Percentiles rank a stretch among this genome's conserved stretches.
phyloP scores from a whole-genome alignment of 2,797 vertebrate genomes.

The Danio choprae region DNA sequence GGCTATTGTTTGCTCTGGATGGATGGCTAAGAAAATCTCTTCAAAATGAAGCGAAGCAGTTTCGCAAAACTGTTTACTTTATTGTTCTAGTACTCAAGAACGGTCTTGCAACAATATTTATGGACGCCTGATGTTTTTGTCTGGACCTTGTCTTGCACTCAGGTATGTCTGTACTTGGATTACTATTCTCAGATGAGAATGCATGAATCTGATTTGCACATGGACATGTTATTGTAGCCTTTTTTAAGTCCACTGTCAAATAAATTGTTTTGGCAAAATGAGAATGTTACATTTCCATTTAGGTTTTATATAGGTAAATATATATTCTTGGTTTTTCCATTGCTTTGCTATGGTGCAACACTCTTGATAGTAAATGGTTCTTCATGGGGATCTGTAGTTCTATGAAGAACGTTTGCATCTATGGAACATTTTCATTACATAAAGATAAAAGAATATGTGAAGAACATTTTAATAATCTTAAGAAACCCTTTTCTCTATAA shows the following conservation, averaged over 20 bases:
- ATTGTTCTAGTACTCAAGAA: slow-evolving; percentile 23
- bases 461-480: too few relatives aligned
- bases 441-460: too few relatives aligned
- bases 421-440: too few relatives aligned
- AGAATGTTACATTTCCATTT: not conserved
- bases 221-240: not conserved
- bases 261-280: not conserved
- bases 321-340: not conserved
- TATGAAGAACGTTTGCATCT: too few relatives aligned
- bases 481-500: too few relatives aligned
- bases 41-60: slow-evolving; percentile 22
- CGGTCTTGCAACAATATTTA: slow-evolving; percentile 14
- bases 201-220: slow-evolving; percentile 9
- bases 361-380: too few relatives aligned
- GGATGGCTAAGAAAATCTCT: slow-evolving; percentile 21
- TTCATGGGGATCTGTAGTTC: too few relatives aligned
- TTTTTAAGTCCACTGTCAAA: slow-evolving; percentile 5
- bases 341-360: too few relatives aligned
- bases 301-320: not conserved
- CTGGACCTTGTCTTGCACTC: slow-evolving; percentile 26
- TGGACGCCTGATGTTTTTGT: slow-evolving; percentile 22
- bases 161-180: slow-evolving; percentile 17
- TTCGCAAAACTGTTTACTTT: slow-evolving; percentile 25
- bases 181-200: not conserved
- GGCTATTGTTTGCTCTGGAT: slow-evolving; percentile 21